phyloP scores from a whole-genome alignment of 1,140 invertebrate species.

The Ptiloglossa arizonensis region DNA sequence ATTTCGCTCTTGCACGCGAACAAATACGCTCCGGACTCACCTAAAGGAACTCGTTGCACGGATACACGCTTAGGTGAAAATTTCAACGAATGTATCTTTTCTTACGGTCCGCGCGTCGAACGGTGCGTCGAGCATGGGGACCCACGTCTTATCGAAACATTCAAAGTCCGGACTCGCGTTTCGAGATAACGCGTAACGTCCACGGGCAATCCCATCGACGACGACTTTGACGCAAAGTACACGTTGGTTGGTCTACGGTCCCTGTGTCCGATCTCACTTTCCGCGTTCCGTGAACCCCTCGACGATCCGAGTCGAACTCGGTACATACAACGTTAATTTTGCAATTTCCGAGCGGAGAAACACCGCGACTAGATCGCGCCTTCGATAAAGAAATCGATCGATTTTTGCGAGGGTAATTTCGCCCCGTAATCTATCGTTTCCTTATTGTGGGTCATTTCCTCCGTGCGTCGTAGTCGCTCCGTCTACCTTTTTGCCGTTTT shows the following conservation, averaged over 20 bases:
- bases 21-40: too few species aligned
- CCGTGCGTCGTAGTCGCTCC: constrained; percentile 11
- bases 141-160: constrained; percentile 34
- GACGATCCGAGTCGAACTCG: too few species aligned
- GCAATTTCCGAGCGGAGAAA: constrained; percentile 18
- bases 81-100: constrained; percentile 12
- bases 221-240: neutral
- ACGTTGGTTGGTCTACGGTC: too few species aligned
- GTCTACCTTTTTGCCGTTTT: constrained; percentile 48
- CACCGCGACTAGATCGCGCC: neutral
- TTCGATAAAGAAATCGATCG: constrained; percentile 45
- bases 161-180: constrained; percentile 33
- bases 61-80: too few species aligned
- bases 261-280: neutral
- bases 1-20: too few species aligned
- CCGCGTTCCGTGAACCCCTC: too few species aligned
- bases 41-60: too few species aligned
- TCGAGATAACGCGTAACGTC: constrained; percentile 47
- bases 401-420: constrained; percentile 30
- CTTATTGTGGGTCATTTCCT: constrained; percentile 44
- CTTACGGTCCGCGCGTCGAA: neutral
- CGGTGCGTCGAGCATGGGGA: neutral
- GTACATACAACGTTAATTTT: constrained; percentile 30
- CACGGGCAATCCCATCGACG: constrained; percentile 17
- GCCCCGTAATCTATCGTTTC: constrained; percentile 26